A percentile compares a stretch with the other conserved stretches of the same genome.
Evolutionary conservation across 2,797 vertebrate genomes (phyloP).

Genomic region (Eremophila alpestris): DNA sequence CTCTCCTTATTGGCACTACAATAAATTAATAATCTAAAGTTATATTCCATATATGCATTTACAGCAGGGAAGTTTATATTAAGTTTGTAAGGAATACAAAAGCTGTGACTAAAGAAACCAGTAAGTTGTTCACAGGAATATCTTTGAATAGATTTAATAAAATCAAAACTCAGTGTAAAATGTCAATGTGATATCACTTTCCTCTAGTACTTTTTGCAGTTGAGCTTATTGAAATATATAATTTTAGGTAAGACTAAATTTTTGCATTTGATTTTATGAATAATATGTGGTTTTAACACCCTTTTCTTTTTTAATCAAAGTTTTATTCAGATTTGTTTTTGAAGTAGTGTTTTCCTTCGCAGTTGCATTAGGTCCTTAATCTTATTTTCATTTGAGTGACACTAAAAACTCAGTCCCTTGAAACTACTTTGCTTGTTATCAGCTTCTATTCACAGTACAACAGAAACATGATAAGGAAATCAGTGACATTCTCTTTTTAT

Average conservation of each 20-base stretch:
- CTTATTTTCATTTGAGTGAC: background rate
- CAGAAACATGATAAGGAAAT: background rate
- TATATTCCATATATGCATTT: background rate
- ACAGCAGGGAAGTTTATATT: background rate
- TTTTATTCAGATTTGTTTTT: background rate
- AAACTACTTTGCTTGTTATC: background rate
- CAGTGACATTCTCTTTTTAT: background rate
- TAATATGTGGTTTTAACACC: fast-evolving
- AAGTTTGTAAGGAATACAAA: background rate
- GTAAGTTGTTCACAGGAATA: background rate
- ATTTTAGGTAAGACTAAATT: background rate
- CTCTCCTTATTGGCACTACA: background rate
- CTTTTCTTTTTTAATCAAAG: background rate
- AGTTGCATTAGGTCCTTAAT: background rate
- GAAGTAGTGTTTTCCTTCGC: background rate
- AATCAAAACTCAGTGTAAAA: background rate
- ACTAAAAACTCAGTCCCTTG: background rate
- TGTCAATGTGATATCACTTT: background rate
- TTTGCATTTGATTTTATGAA: background rate
- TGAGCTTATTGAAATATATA: background rate
- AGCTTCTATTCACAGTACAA: background rate
- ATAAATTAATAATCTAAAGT: background rate
- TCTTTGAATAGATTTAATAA: background rate
- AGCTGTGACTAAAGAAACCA: background rate
- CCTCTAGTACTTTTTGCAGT: background rate